Base-by-base conservation (phyloP, 2,888 invertebrate species). In the Aleiodes alternator region DNA sequence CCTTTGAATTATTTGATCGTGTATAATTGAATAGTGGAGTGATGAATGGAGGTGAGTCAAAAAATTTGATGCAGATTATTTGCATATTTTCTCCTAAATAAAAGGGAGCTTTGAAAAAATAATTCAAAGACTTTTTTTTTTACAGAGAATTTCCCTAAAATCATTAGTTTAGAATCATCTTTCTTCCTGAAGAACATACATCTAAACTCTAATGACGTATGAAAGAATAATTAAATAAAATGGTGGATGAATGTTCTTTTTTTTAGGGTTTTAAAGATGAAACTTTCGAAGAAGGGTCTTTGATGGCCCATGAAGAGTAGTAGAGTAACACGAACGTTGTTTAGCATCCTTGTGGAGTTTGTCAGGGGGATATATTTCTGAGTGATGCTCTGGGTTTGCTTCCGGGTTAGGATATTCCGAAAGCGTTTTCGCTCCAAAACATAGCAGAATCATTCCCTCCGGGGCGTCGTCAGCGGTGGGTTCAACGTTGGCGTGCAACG, bases 401-500 rank as follows among this genome's bases (percentile, higher is more conserved):
- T 56, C 31, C 48, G 56, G 68, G 55, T 29, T 8, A 50, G 75
- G 31, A 61, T 61, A 69, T 66, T 66, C 31, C 31, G 7, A 34
- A 6, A 34, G 31, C 12, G 51, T 50, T 51, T 68, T 68, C 50
- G 31, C 51, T n/a, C 29, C 29, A 51, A 51, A 68, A 31, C 51
- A 9, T 11, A 70, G 59, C 53, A 43, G 64, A 56, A 53, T 72
- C 51, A 68, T 69, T 70, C 76, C 72, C 72, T 51, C 29, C 34
- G 66, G 71, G 77, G 61, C 78, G 69, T 78, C 76, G 72, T 78
- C 76, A 66, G 51, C 4, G 64, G 53, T 76, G 76, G 73, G 70
- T 59, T 69, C 70, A 82, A 82, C 83, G 83, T 80, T 84, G 84
- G 85, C 86, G 86, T 83, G 84, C 87, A 87, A 85, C 86, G 84